Evolutionary conservation across 2,797 vertebrate species (phyloP).

Genomic region (Champsocephalus gunnari): DNA sequence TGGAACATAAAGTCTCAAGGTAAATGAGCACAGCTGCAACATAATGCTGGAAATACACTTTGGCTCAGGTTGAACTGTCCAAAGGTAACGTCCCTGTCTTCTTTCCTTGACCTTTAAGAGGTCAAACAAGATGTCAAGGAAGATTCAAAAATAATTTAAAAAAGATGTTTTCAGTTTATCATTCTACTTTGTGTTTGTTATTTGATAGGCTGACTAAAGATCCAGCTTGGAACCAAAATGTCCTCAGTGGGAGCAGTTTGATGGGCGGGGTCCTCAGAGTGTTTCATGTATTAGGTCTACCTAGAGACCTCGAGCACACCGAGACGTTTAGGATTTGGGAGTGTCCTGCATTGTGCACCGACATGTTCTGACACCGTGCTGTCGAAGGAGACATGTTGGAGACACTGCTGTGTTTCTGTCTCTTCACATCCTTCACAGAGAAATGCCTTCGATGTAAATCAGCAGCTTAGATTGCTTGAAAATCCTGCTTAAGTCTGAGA

Average conservation of each 20-base stretch:
- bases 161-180: too few relatives aligned
- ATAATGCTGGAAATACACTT: not conserved
- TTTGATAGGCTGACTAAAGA: not conserved
- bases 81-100: too few relatives aligned
- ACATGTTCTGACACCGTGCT: not conserved
- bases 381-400: not conserved
- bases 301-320: not conserved
- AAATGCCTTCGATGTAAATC: not conserved
- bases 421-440: not conserved
- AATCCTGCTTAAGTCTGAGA: not conserved
- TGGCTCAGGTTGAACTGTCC: too few relatives aligned
- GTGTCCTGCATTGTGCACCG: not conserved
- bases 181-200: too few relatives aligned
- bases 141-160: too few relatives aligned
- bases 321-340: not conserved
- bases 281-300: conserved; percentile 1
- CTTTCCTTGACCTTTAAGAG: too few relatives aligned
- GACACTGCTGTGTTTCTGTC: not conserved
- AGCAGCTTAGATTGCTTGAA: not conserved
- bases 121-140: too few relatives aligned
- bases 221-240: not conserved
- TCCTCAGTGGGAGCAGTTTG: not conserved
- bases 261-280: not conserved
- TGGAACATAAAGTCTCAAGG: not conserved
- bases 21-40: not conserved